Evolutionary conservation across 1,140 invertebrate species (phyloP).

Genomic region (Linepithema humile): DNA sequence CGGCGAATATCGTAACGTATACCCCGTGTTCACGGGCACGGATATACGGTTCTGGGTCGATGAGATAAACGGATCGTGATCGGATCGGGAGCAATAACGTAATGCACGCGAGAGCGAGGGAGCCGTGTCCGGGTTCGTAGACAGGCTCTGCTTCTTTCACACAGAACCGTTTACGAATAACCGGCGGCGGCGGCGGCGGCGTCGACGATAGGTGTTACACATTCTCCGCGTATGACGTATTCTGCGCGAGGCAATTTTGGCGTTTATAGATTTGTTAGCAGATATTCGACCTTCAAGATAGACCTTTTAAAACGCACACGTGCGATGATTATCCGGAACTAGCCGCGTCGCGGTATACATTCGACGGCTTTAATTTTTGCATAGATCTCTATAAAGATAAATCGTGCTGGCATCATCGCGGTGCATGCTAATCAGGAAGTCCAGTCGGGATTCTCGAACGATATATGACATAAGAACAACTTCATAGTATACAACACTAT

Average conservation of each 20-base stretch:
- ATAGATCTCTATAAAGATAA: not conserved
- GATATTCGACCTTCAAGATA: not conserved
- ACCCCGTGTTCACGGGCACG: constrained; percentile 61
- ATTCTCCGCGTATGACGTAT: too few relatives aligned
- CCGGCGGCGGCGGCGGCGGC: constrained; percentile 37
- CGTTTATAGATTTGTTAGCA: not conserved
- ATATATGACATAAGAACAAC: constrained; percentile 33
- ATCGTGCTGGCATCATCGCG: not conserved
- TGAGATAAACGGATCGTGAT: constrained; percentile 61
- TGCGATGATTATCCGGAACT: not conserved
- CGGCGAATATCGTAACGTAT: not conserved
- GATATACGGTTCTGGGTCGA: constrained; percentile 64
- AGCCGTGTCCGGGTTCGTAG: constrained; percentile 74
- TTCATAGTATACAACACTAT: not conserved
- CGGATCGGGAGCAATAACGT: constrained; percentile 57
- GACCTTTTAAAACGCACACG: not conserved
- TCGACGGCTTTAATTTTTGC: not conserved
- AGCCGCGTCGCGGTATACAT: not conserved
- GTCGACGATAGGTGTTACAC: constrained; percentile 39
- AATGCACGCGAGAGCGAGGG: constrained; percentile 49
- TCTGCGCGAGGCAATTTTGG: not conserved
- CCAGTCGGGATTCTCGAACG: not conserved
- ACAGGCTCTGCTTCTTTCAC: constrained; percentile 59
- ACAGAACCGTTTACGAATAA: constrained; percentile 67
- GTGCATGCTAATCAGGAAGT: constrained; percentile 11